Base-by-base conservation (phyloP, 2,113 vertebrate species). In the Acinonyx jubatus region DNA sequence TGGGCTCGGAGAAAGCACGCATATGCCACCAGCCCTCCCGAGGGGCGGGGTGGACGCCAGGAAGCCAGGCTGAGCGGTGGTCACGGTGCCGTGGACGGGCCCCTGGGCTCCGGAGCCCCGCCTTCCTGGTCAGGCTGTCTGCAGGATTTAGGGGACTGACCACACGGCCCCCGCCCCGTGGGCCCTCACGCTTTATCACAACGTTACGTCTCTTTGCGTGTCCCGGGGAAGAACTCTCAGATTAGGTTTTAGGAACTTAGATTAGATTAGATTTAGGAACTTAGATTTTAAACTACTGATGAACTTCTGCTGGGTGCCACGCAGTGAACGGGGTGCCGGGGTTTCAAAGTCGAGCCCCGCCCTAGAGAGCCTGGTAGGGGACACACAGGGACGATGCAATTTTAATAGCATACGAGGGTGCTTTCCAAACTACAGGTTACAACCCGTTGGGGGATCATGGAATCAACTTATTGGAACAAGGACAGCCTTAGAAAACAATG, bases 251-350 rank as follows among this genome's bases (percentile, higher is more conserved):
- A 78, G 27, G 41, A 48, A 48, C 1, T 29, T 18, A 29, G 74
- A 78, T 48, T 7, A 29, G 74, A 78, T 78, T 31, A 78, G 41
- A 78, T 76, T 45, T 45, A 15, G 73, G 73, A 45, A 45, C 73
- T 48, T 48, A 48, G 74, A 48, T 78, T 16, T 31, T 74, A 45
- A 45, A 41, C 29, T 13, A 5, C 73, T 74, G 73, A 78, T 1
- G 27, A 14, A 78, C 27, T 45, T 41, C 23, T 27, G 71, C 38
- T 38, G 25, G 41, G 41, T 48, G 14, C 41, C 74, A 9, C 27
- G 7, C 41, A 10, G 14, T 4, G 7, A 16, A 16, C 29, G 4
- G 15, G 4, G 48, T 10, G 7, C 15, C 2, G 1, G 27, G 29
- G 4, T 78, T 29, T 78, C 74, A 31, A 18, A 50, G 74, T 50